These are phyloP conservation scores for Stenichneumon culpator DNA, from an alignment of 2,888 invertebrate genomes.

Conservation along the genomic window DNA sequence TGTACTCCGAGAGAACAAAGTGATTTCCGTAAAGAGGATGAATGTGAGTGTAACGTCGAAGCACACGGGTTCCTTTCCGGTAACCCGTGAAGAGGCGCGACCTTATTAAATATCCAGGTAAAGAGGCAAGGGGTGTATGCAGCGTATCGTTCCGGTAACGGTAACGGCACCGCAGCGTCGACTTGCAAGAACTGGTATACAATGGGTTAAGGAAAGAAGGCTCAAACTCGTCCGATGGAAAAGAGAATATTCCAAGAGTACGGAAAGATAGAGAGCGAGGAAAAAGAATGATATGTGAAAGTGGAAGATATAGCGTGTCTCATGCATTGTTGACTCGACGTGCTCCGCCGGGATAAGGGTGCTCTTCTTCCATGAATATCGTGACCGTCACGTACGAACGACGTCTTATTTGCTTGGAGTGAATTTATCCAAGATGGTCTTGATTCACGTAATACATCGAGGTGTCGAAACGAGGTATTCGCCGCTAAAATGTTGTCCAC, in stretches of 20 bases:
- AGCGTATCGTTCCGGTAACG: slow-evolving; percentile 6
- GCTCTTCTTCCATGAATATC: slow-evolving; percentile 70
- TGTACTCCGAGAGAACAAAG: not conserved
- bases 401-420: slow-evolving; percentile 76
- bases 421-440: slow-evolving; percentile 72
- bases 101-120: slow-evolving; percentile 59
- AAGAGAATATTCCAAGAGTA: slow-evolving; percentile 38
- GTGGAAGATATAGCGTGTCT: slow-evolving; percentile 41
- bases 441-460: slow-evolving; percentile 27
- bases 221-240: slow-evolving; percentile 26
- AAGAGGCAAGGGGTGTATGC: slow-evolving; percentile 44
- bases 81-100: slow-evolving; percentile 37
- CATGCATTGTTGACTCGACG: slow-evolving; percentile 69
- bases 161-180: slow-evolving; percentile 10
- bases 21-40: slow-evolving; percentile 30
- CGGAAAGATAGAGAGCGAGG: not conserved
- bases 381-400: slow-evolving; percentile 66
- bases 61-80: not conserved
- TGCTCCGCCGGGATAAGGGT: slow-evolving; percentile 66
- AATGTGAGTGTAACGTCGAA: slow-evolving; percentile 30
- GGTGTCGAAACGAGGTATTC: not conserved
- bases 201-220: slow-evolving; percentile 36
- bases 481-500: not conserved
- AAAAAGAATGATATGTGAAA: not conserved
- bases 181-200: slow-evolving; percentile 41